These are phyloP conservation scores for Rallus limicola DNA, from an alignment of 2,113 vertebrate species.

Conservation along the genomic window DNA sequence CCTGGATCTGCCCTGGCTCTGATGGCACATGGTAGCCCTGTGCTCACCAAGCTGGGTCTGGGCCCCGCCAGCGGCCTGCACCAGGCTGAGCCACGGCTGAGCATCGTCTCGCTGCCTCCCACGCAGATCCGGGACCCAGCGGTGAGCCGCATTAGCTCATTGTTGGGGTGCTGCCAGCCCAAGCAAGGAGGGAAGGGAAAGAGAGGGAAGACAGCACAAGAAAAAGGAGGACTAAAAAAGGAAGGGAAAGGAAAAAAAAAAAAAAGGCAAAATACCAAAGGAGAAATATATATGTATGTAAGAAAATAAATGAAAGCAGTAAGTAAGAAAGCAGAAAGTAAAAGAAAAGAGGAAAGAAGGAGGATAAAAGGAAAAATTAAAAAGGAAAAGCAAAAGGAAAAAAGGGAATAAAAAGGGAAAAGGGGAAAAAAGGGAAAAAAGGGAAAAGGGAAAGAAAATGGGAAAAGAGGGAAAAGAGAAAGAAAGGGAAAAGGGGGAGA, in stretches of 20 bases:
- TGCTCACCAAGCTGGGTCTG: accelerated
- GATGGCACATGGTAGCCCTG: accelerated
- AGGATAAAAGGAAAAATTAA: too few relatives aligned
- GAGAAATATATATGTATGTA: too few relatives aligned
- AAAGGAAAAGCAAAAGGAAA: too few relatives aligned
- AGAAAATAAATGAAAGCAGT: too few relatives aligned
- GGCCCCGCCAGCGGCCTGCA: accelerated
- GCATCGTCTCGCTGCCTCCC: not conserved
- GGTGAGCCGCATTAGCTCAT: not conserved
- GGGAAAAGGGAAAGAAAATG: too few relatives aligned
- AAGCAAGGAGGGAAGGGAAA: not conserved
- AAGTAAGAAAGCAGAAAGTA: too few relatives aligned
- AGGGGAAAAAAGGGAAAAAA: not conserved
- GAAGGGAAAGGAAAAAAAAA: accelerated
- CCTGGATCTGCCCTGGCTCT: not conserved
- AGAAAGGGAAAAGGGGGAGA: not conserved
- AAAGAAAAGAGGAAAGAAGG: not conserved
- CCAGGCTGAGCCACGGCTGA: not conserved
- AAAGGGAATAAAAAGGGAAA: not conserved
- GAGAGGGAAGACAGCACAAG: not conserved
- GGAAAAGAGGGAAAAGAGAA: too few relatives aligned
- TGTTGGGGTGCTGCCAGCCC: not conserved
- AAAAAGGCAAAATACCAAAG: not conserved
- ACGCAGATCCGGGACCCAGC: conserved; percentile 9
- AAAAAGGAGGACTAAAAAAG: not conserved